phyloP scores from a whole-genome alignment of 2,113 vertebrate genomes.

The Pristiophorus japonicus region DNA sequence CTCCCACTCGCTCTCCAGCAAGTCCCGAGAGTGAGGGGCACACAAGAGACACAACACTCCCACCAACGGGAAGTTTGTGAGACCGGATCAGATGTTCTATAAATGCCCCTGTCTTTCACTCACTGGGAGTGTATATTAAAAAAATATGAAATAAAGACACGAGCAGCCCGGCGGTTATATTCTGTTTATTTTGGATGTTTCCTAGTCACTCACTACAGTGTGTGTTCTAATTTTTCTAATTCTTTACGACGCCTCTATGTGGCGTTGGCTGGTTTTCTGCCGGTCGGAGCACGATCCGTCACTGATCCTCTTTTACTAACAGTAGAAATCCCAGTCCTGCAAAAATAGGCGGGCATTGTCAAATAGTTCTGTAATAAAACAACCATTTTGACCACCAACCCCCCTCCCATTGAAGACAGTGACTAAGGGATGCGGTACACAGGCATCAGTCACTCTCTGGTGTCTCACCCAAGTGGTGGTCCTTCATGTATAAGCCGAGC shows the following conservation, averaged over 20 bases:
- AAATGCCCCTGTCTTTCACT: too few relatives aligned
- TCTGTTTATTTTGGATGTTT: background rate
- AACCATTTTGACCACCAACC: background rate
- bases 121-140: background rate
- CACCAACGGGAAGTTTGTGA: too few relatives aligned
- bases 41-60: too few relatives aligned
- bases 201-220: background rate
- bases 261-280: background rate
- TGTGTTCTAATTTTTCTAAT: background rate
- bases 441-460: too few relatives aligned
- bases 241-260: background rate
- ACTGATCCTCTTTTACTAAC: conserved; percentile 53
- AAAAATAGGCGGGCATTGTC: conserved; percentile 38
- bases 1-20: too few relatives aligned
- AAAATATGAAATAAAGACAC: conserved; percentile 12
- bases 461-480: background rate
- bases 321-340: conserved; percentile 86
- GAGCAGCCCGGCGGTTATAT: background rate
- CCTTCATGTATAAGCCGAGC: background rate
- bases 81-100: too few relatives aligned
- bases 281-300: background rate
- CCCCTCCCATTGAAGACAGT: background rate
- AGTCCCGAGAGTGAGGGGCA: too few relatives aligned
- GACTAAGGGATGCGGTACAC: background rate
- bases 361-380: background rate